Evolutionary conservation across 2,113 vertebrate genomes (phyloP).

Genomic region (Turdus rufiventris): DNA sequence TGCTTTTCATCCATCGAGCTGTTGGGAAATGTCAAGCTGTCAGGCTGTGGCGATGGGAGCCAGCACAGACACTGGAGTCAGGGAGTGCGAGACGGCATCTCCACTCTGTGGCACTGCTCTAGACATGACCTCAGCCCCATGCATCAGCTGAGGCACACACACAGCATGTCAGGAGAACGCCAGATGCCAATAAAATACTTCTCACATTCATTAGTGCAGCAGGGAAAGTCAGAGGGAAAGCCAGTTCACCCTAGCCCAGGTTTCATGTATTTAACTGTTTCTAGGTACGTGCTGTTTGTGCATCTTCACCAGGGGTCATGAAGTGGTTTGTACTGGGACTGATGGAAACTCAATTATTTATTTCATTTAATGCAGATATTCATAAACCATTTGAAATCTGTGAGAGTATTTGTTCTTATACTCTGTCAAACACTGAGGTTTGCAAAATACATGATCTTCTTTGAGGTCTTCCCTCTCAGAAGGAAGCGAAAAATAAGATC

Average conservation of each 20-base stretch:
- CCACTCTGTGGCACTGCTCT: neutral
- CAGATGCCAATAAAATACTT: neutral
- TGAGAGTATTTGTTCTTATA: neutral
- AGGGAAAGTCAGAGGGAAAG: fast-evolving
- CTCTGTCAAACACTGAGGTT: neutral
- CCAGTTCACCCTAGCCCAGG: neutral
- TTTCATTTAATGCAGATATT: neutral
- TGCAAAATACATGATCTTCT: neutral
- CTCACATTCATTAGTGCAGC: neutral
- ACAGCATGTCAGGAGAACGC: neutral
- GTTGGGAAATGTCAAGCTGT: neutral
- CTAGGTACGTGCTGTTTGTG: neutral
- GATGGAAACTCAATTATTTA: neutral
- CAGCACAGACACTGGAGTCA: neutral
- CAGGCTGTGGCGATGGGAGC: neutral
- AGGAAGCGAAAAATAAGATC: neutral
- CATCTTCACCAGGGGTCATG: neutral
- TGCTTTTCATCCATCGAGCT: neutral
- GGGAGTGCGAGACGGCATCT: fast-evolving
- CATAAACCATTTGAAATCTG: neutral
- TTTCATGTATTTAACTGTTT: neutral
- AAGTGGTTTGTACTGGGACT: neutral
- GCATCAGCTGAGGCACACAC: neutral
- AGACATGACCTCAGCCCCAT: neutral
- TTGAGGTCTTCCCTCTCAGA: neutral